A percentile compares a stretch with the other conserved stretches of the same genome.
Evolutionary conservation across 2,113 vertebrate species (phyloP).

Genomic region (Furnarius figulus): DNA sequence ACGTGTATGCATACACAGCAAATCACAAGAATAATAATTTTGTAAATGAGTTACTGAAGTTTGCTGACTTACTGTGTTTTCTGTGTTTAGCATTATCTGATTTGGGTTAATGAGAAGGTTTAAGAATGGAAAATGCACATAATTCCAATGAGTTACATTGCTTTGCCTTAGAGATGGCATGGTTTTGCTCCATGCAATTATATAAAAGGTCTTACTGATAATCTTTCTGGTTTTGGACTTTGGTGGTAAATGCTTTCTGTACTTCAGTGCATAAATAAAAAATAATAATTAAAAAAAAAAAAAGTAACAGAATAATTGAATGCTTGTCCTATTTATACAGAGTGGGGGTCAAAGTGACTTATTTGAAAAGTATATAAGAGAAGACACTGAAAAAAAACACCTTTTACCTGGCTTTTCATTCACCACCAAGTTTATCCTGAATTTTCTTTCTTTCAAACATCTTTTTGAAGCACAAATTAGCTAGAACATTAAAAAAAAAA

Average conservation of each 20-base stretch:
- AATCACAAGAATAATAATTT: not conserved
- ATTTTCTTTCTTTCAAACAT: not conserved
- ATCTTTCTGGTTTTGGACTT: not conserved
- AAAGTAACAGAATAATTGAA: not conserved
- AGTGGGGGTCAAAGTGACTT: not conserved
- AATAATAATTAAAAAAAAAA: too few species aligned
- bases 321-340: not conserved
- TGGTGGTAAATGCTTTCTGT: not conserved
- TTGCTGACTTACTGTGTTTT: not conserved
- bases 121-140: not conserved
- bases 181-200: not conserved
- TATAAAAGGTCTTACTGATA: not conserved
- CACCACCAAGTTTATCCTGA: not conserved
- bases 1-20: not conserved
- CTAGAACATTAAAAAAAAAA: not conserved
- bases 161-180: not conserved
- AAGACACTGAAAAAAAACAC: not conserved
- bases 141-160: not conserved
- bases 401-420: not conserved
- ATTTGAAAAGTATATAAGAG: not conserved
- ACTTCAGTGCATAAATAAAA: not conserved
- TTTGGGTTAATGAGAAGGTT: not conserved
- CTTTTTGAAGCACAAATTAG: not conserved
- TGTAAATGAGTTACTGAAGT: not conserved
- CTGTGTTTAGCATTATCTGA: not conserved